Evolutionary conservation across 2,888 invertebrate species (phyloP).

Genomic region (Drosophila atripex): DNA sequence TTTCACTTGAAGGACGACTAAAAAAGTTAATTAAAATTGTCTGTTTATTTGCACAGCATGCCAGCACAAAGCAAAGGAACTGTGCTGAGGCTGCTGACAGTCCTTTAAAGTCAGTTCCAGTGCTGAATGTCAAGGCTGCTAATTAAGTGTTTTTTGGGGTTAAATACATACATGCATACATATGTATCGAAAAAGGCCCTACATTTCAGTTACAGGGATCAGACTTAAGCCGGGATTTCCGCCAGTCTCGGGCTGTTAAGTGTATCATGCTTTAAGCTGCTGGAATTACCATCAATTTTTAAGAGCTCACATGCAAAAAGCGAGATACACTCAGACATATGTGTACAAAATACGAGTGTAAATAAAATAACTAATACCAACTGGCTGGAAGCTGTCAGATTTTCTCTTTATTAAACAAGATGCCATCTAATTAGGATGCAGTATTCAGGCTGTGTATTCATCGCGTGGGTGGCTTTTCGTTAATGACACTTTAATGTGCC

Average conservation of each 20-base stretch:
- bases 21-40: slow-evolving; percentile 78
- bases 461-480: slow-evolving; percentile 37
- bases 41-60: slow-evolving; percentile 72
- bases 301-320: slow-evolving; percentile 56
- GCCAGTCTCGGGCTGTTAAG: slow-evolving; percentile 47
- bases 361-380: slow-evolving; percentile 23
- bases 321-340: background rate
- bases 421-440: slow-evolving; percentile 41
- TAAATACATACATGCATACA: slow-evolving; percentile 51
- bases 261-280: slow-evolving; percentile 62
- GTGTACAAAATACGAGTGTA: background rate
- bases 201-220: slow-evolving; percentile 26
- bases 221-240: slow-evolving; percentile 30
- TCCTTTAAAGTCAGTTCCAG: slow-evolving; percentile 32
- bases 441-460: slow-evolving; percentile 22
- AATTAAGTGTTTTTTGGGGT: slow-evolving; percentile 67
- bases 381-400: slow-evolving; percentile 25
- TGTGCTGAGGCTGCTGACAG: slow-evolving; percentile 46
- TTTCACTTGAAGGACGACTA: slow-evolving; percentile 64
- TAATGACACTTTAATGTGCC: slow-evolving; percentile 50
- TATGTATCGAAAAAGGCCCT: slow-evolving; percentile 23
- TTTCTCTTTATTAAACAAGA: slow-evolving; percentile 34
- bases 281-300: slow-evolving; percentile 73
- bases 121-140: slow-evolving; percentile 71
- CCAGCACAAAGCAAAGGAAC: slow-evolving; percentile 38